phyloP scores from a whole-genome alignment of 1,140 invertebrate species.

The Caenorhabditis latens region DNA sequence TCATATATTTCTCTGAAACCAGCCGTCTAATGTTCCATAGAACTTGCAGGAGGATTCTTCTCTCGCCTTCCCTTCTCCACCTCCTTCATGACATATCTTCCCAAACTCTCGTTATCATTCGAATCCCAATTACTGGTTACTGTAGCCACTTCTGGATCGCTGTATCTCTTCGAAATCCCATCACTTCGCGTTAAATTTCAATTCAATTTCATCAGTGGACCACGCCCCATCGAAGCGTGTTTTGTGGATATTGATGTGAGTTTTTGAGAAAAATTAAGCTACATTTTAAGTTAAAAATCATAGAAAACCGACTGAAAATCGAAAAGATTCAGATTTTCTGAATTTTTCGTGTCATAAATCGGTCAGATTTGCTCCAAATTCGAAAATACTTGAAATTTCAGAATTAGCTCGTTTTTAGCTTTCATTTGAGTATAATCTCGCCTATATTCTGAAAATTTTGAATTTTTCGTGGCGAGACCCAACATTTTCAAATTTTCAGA shows the following conservation, averaged over 20 bases:
- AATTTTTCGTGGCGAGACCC: too few species aligned
- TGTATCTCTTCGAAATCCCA: conserved; percentile 47
- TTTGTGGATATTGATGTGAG: conserved; percentile 59
- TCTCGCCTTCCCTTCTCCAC: conserved; percentile 36
- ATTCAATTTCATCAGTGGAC: conserved; percentile 41
- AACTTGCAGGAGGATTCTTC: conserved; percentile 29
- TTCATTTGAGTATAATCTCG: too few species aligned
- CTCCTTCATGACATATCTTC: conserved; percentile 44
- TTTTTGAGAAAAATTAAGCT: background rate
- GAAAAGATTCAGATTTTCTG: too few species aligned
- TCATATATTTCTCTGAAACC: too few species aligned
- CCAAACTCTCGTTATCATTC: conserved; percentile 1
- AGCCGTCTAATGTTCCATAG: background rate
- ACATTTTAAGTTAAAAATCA: background rate
- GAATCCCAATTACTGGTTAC: background rate
- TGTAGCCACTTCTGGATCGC: conserved; percentile 37
- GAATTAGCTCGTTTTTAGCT: too few species aligned
- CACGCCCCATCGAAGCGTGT: conserved; percentile 27
- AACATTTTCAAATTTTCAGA: too few species aligned
- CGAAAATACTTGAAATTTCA: too few species aligned
- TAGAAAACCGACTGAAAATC: too few species aligned
- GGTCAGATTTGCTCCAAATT: too few species aligned
- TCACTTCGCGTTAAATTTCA: background rate
- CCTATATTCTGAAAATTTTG: too few species aligned
- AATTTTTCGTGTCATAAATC: too few species aligned